Evolutionary conservation across 2,888 invertebrate species (phyloP), one percentile per base, ranked within the genome.

Genomic region (Ochlodes sylvanus): DNA sequence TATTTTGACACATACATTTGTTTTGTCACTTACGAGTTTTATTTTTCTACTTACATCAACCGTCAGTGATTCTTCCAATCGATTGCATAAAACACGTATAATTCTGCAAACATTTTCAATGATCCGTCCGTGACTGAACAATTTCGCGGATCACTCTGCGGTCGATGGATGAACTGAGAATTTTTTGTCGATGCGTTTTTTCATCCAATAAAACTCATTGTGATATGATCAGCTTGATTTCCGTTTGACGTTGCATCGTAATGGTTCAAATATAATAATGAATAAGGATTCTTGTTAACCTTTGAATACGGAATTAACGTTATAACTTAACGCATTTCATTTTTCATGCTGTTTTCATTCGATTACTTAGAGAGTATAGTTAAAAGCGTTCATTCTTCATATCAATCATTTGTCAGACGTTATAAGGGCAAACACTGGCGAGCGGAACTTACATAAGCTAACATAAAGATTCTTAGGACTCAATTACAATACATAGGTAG

Each of bases 231-330:
- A 50, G 57, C 60, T 68, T 69, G 73, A 75, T 69, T 66, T 68
- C 70, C 71, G 63, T 71, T 70, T 73, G 72, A 70, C 70, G 56
- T 69, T 65, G 47, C 60, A 69, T 70, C 65, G 70, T 69, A 71
- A 75, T 69, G 74, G 73, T 71, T 69, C 9, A 61, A 67, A 69
- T 70, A 58, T 50, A 21, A 57, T 41, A 64, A 64, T 64, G 27
- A 64, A 21, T 64, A 41, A 15, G 41, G 57, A 27, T 38, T 65
- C 65, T 58, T 65, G 65, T 58, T 65, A 58, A 65, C 65, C 65
- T 65, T 58, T 65, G 47, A 57, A 41, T 21, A 41, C 7, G 17
- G 54, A 27, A 10, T 10, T 9, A 50, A 50, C 4, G 10, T 12
- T 21, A 4, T 19, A 27, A 27, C 3, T 38, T 1, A 38, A 38